These are phyloP conservation scores for Neosilurus mollespiculum DNA, from an alignment of 2,797 vertebrate species.

Conservation along the genomic window DNA sequence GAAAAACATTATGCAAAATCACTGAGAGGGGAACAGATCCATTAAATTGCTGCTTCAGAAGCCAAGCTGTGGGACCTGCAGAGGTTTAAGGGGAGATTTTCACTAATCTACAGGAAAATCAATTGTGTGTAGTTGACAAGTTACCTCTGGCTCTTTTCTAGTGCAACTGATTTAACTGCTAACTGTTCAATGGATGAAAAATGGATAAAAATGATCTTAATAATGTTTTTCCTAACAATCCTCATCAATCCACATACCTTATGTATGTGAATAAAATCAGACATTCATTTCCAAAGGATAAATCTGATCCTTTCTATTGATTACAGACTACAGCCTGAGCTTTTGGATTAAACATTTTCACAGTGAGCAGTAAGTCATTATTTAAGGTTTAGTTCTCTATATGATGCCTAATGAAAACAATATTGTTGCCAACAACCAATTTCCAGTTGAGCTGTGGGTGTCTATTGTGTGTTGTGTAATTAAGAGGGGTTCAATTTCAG, in stretches of 20 bases:
- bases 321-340: neutral
- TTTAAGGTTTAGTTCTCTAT: constrained; percentile 1
- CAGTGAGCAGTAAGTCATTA: neutral
- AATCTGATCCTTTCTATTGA: neutral
- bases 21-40: neutral
- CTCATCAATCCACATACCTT: neutral
- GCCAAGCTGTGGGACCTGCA: neutral
- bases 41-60: constrained; percentile 10
- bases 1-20: constrained; percentile 5
- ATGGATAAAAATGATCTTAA: neutral
- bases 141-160: constrained; percentile 15
- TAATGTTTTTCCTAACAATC: neutral
- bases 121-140: constrained; percentile 23
- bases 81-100: constrained; percentile 5
- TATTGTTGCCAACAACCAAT: neutral
- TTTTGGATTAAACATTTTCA: neutral
- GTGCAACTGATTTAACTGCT: neutral
- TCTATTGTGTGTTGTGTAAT: constrained; percentile 7
- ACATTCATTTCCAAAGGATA: neutral
- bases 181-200: constrained; percentile 4
- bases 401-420: neutral
- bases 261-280: neutral
- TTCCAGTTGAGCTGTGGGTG: neutral
- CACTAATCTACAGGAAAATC: constrained; percentile 33
- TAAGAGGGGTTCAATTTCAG: constrained; percentile 14